phyloP scores from a whole-genome alignment of 2,888 invertebrate genomes.

The Netelia fuscicornis region DNA sequence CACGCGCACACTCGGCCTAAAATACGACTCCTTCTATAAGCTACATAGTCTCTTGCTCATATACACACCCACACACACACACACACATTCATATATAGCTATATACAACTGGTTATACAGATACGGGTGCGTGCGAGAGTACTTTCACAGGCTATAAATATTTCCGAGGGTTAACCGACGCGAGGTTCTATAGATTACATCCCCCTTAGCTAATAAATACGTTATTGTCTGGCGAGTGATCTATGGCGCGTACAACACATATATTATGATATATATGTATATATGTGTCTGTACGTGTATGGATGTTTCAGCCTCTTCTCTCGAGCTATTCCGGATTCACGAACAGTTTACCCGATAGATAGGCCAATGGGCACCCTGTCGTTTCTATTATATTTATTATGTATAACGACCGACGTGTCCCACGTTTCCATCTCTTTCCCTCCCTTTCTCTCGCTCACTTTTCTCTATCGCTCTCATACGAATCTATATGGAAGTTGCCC shows the following conservation, averaged over 20 bases:
- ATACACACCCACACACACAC: neutral
- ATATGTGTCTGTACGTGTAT: conserved; percentile 16
- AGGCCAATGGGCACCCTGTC: conserved; percentile 61
- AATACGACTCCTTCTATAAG: conserved; percentile 27
- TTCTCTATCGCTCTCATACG: conserved; percentile 8
- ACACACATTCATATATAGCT: conserved; percentile 31
- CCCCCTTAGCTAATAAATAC: conserved; percentile 78
- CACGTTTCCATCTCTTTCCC: conserved; percentile 44
- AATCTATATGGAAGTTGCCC: conserved; percentile 28
- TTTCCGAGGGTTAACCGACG: conserved; percentile 79
- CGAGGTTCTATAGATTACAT: conserved; percentile 77
- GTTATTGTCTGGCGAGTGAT: conserved; percentile 77
- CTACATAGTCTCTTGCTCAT: conserved; percentile 7
- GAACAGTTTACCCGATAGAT: conserved; percentile 68
- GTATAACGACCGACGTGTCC: conserved; percentile 61
- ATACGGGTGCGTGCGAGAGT: conserved; percentile 62
- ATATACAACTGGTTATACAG: conserved; percentile 35
- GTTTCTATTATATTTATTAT: conserved; percentile 68
- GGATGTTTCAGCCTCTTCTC: conserved; percentile 46
- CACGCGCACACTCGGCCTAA: conserved; percentile 19
- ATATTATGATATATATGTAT: conserved; percentile 36
- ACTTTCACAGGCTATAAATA: conserved; percentile 76
- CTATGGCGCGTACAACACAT: conserved; percentile 65
- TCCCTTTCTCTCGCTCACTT: neutral
- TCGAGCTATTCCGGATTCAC: conserved; percentile 66